Evolutionary conservation across 2,797 vertebrate species (phyloP), one percentile per base, ranked within the genome.

Genomic region (Saxicola maurus): DNA sequence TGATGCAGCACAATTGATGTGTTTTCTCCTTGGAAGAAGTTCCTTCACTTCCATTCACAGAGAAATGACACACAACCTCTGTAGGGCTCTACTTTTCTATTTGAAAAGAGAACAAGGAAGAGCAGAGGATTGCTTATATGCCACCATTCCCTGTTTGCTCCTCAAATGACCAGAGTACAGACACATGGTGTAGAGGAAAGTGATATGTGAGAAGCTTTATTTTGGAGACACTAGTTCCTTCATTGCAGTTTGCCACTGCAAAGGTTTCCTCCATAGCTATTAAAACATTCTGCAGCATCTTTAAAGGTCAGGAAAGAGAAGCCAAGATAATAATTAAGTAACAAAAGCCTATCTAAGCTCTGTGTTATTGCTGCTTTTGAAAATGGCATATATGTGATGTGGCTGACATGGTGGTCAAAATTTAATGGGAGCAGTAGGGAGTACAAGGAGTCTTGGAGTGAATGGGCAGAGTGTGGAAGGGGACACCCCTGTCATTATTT

Each of bases 401-500:
- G 19, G 7, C 21, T 30, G n/a, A 53, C 0, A 11, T 75, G 10
- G 4, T 69, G 11, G 14, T 68, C 37, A 53, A 53, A 61, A n/a
- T 3, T 49, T 59, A 52, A 31, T 12, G 24, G 15, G 13, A 24
- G 1, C 11, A 25, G 28, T 20, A 35, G 13, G 7, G 9, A 25
- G 30, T n/a, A 7, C 3, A 7, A 71, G 13, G 19, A 75, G 5
- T 49, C 35, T 17, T 67, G 55, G 9, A 42, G 5, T 24, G 16
- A 55, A 62, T 46, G 12, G 24, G n/a, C 9, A 74, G 20, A 23
- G 2, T 11, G 13, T 1, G 1, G 24, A 18, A 85, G 9, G 11
- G 3, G 12, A 11, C 4, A 68, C 0, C 1, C 3, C 10, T 13
- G 6, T 3, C 8, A 35, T 43, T 53, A 3, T 8, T 46, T 52